phyloP scores from a whole-genome alignment of 2,888 invertebrate species.

The Leptopilina drosophilae region DNA sequence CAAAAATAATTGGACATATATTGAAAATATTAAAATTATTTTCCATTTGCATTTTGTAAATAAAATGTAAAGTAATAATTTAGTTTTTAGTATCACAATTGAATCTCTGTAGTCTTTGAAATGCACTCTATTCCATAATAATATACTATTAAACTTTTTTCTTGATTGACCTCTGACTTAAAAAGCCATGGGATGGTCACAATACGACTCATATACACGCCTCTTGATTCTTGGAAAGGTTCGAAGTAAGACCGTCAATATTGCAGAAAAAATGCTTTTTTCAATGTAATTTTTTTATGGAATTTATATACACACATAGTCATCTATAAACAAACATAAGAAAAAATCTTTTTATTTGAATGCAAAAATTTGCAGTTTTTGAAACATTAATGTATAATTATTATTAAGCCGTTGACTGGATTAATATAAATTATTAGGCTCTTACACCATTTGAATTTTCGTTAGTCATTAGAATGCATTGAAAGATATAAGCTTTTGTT shows the following conservation, averaged over 20 bases:
- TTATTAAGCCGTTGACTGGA: neutral
- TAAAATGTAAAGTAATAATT: neutral
- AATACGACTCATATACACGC: slow-evolving; percentile 12
- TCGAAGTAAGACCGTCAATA: neutral
- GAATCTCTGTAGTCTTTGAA: neutral
- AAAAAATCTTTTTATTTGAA: neutral
- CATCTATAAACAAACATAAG: neutral
- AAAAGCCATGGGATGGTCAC: slow-evolving; percentile 21
- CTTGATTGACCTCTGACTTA: slow-evolving; percentile 16
- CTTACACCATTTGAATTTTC: slow-evolving; percentile 5
- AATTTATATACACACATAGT: neutral
- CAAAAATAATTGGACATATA: too few relatives aligned
- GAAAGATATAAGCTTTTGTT: neutral
- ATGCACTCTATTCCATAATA: slow-evolving; percentile 21
- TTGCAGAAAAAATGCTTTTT: neutral
- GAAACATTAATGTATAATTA: neutral
- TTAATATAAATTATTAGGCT: neutral
- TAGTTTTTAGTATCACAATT: neutral
- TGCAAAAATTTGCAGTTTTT: neutral
- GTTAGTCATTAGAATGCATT: neutral
- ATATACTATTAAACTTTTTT: slow-evolving; percentile 19
- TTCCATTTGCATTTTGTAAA: neutral
- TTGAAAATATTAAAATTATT: too few relatives aligned
- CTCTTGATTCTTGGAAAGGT: slow-evolving; percentile 18
- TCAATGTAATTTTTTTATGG: neutral